Percentiles rank a stretch among this genome's conserved stretches.
Evolutionary conservation across 2,113 vertebrate species (phyloP).

Genomic region (Puffinus mauretanicus): DNA sequence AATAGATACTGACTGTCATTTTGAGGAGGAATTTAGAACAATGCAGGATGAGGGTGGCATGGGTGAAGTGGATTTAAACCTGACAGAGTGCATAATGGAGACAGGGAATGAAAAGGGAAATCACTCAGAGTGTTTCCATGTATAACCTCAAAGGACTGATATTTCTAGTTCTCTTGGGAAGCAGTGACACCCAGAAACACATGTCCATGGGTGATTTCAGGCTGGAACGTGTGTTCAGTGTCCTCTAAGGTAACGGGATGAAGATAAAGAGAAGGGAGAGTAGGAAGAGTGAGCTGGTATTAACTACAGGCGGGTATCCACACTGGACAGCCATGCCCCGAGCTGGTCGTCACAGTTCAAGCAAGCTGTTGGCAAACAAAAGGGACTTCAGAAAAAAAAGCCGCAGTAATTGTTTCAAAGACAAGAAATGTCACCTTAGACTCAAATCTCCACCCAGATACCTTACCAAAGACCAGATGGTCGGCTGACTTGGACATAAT

Average conservation of each 20-base stretch:
- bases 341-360: background rate
- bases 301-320: background rate
- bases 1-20: background rate
- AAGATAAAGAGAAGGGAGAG: background rate
- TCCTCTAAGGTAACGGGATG: background rate
- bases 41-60: background rate
- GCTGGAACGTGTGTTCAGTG: background rate
- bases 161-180: background rate
- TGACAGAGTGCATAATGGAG: background rate
- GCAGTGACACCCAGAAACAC: background rate
- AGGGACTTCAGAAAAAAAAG: background rate
- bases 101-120: background rate
- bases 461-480: background rate
- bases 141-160: background rate
- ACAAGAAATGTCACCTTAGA: background rate
- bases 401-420: background rate
- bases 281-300: background rate
- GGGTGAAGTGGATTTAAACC: background rate
- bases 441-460: background rate
- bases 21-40: conserved; percentile 11
- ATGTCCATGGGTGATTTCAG: background rate
- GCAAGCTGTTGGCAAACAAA: background rate
- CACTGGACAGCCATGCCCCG: background rate
- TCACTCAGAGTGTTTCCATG: background rate
- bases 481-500: background rate